Evolutionary conservation across 2,797 vertebrate genomes (phyloP).

Genomic region (Margarornis squamiger): DNA sequence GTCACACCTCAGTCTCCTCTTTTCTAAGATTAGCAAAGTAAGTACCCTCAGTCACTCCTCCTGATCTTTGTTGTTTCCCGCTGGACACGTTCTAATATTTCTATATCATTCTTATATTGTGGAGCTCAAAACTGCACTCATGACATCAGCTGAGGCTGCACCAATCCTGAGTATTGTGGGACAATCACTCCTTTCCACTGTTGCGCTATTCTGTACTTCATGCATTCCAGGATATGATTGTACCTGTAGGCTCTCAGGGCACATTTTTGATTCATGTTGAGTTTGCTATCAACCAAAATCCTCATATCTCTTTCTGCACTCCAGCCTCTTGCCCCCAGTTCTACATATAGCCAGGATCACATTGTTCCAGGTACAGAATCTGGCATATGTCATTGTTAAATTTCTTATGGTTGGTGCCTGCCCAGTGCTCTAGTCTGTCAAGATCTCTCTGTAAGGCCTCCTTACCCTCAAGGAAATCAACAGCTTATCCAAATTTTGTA

Average conservation of each 20-base stretch:
- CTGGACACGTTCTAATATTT: not conserved
- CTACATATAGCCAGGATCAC: not conserved
- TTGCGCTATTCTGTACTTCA: not conserved
- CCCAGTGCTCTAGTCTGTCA: not conserved
- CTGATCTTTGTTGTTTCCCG: not conserved
- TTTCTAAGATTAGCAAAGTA: not conserved
- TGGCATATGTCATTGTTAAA: not conserved
- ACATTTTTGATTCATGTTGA: not conserved
- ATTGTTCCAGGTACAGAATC: not conserved
- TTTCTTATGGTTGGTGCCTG: not conserved
- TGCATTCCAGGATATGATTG: not conserved
- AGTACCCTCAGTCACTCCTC: not conserved
- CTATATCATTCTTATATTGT: not conserved
- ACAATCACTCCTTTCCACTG: not conserved
- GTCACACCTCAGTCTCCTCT: not conserved
- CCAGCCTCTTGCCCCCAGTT: not conserved
- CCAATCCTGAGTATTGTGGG: too few species aligned
- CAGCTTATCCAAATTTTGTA: not conserved
- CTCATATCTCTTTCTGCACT: not conserved
- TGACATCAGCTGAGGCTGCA: fast-evolving
- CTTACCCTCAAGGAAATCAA: not conserved
- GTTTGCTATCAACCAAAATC: not conserved
- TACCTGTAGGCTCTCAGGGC: not conserved
- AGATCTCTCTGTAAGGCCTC: not conserved
- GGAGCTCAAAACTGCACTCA: not conserved